These are phyloP conservation scores for Dendronephthya gigantea DNA, from an alignment of 64 coral and sea anemone species.

Conservation along the genomic window DNA sequence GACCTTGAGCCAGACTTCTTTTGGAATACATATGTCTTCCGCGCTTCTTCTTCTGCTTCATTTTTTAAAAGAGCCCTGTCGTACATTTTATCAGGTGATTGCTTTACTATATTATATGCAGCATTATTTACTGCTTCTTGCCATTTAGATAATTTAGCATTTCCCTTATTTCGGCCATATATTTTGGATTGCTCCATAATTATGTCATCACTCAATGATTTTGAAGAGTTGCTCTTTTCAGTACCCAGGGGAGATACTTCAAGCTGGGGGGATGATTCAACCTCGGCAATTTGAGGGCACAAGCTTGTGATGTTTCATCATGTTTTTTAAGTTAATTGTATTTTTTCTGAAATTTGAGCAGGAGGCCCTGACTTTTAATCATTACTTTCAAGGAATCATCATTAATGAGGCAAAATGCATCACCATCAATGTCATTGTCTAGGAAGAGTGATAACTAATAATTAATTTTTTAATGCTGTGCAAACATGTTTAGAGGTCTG, in stretches of 20 bases:
- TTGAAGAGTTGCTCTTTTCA: background rate
- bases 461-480: too few relatives aligned
- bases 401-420: slow-evolving; percentile 40
- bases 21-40: slow-evolving; percentile 34
- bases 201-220: background rate
- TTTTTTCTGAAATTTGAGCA: slow-evolving; percentile 42
- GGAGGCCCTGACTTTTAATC: slow-evolving; percentile 34
- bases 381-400: slow-evolving; percentile 33
- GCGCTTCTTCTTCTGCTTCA: slow-evolving; percentile 26
- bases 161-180: background rate
- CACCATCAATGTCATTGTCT: slow-evolving; percentile 61
- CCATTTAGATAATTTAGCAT: background rate
- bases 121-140: background rate
- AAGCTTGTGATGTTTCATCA: background rate
- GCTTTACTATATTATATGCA: background rate
- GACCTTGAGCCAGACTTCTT: slow-evolving; percentile 45
- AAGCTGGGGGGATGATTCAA: background rate
- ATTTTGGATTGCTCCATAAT: background rate
- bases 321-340: background rate
- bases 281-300: too few relatives aligned
- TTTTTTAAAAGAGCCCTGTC: slow-evolving; percentile 21
- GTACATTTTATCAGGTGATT: slow-evolving; percentile 2
- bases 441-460: background rate
- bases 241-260: background rate
- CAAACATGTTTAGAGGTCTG: too few relatives aligned